Base-by-base conservation (phyloP, 2,113 vertebrate species). In the Amblyopsis rosae region DNA sequence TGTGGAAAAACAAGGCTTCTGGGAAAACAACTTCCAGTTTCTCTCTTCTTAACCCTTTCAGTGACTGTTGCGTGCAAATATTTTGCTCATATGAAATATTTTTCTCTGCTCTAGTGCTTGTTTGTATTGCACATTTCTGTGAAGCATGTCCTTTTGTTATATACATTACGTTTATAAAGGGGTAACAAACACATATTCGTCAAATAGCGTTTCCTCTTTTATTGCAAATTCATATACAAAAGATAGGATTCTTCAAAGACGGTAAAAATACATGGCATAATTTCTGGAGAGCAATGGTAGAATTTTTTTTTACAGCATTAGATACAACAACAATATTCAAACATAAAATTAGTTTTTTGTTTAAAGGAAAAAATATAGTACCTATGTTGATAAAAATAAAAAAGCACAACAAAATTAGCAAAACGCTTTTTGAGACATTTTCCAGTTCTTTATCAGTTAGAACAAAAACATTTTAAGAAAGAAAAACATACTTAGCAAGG, bases 171-270 rank as follows among this genome's bases (percentile, higher is more conserved):
- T 2, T 53, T 53, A 12, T 56, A 19, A 19, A 15, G 54, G 54
- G 16, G n/a, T 7, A 17, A 75, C 48, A 65, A 57, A 69, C 41
- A 1, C 1, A 1, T 33, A 6, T 79, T 75, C 73, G 63, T 75
- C 77, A 93, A 88, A 92, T 90, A 91, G 93, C 91, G 92, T 93
- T 85, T 94, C 91, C 82, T 92, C 69, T 95, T 83, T 96, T 97
- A 96, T 96, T 96, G 94, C 94, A 97, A 98, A 97, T 94, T 95
- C 95, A 95, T 86, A 96, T 96, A 96, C 92, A 97, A 96, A 96
- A 93, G 89, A 88, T 90, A 91, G 93, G 89, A 92, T 92, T 94
- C 91, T 94, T 92, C 75, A 85, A 91, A 92, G 89, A 93, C 88
- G 87, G 88, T 93, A 93, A 87, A 92, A 91, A 92, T 92, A 89